These are phyloP conservation scores for Pseudeuparius sepicola DNA, from an alignment of 2,888 invertebrate species.

Conservation along the genomic window DNA sequence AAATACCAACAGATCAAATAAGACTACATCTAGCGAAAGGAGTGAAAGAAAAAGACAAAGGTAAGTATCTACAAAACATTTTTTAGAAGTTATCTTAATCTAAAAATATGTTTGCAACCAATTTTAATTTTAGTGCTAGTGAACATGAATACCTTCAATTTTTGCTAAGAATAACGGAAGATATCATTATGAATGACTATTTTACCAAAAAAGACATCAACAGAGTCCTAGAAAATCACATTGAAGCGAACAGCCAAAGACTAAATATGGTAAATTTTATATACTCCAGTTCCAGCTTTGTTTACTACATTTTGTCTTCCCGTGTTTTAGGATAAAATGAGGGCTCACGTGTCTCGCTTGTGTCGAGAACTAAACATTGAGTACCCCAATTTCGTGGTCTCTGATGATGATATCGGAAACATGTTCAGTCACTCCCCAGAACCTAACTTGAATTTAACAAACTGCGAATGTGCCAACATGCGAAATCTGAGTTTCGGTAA, in stretches of 20 bases:
- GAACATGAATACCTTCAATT: constrained; percentile 37
- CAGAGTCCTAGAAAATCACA: constrained; percentile 42
- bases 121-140: constrained; percentile 22
- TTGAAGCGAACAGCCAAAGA: constrained; percentile 39
- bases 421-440: too few relatives aligned
- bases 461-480: constrained; percentile 13
- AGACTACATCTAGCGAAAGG: too few relatives aligned
- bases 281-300: too few relatives aligned
- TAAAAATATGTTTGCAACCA: too few relatives aligned
- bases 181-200: constrained; percentile 44
- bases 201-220: constrained; percentile 44
- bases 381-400: too few relatives aligned
- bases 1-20: too few relatives aligned
- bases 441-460: constrained; percentile 3
- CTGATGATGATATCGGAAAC: too few relatives aligned
- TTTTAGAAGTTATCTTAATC: too few relatives aligned
- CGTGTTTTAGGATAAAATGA: constrained; percentile 27
- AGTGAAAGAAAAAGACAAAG: too few relatives aligned
- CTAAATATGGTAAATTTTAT: constrained; percentile 40
- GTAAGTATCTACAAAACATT: too few relatives aligned
- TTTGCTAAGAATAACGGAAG: constrained; percentile 43
- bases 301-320: too few relatives aligned
- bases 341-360: constrained; percentile 20
- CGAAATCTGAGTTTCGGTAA: too few relatives aligned
- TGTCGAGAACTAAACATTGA: constrained; percentile 23